Base-by-base conservation (phyloP, 2,797 vertebrate species). In the Microctenopoma stevenorrisi region DNA sequence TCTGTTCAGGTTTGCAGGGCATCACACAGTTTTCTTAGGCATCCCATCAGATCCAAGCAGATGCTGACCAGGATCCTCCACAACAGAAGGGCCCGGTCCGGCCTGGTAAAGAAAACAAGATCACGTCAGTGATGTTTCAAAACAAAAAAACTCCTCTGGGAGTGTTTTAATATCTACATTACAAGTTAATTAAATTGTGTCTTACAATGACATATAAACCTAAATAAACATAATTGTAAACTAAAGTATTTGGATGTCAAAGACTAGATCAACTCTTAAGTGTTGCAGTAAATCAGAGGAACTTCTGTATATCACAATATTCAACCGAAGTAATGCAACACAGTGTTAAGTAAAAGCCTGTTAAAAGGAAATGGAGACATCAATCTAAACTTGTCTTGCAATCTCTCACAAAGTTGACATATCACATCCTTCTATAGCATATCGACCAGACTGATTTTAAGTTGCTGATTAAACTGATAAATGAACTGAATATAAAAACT, bases 1-100 rank as follows among this genome's bases (percentile, higher is more conserved):
- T 44, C 48, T 18, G 2, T 53, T 65, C 37, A 35, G 22, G 26
- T 11, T 22, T 57, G 30, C 37, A 14, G 33, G 33, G 54, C 16
- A 55, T 96, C 87, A 96, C 35, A 64, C 12, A 0, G n/a, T 74
- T 46, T 68, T 69, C 66, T 86, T 93, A 0, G 95, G 97, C 55
- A 96, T 81, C 35, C 97, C 97, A 0, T 96, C 94, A 0, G 88
- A 47, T 72, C 93, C 94, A 76, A 99, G 92, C 30, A 99, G 93
- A 84, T 98, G 95, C 64, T 88, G 86, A 5, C 68, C 58, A 33
- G 90, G 81, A 67, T 96, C 91, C 0, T 94, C 88, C 72, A 96
- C 76, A 22, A 93, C 66, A 63, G 89, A 81, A 18, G 97, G 98
- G 7, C 98, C 97, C 0, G 97, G 97, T 54, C 97, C 98, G 0